Evolutionary conservation across 1,140 invertebrate species (phyloP).

Genomic region (Parapsyche elsis): DNA sequence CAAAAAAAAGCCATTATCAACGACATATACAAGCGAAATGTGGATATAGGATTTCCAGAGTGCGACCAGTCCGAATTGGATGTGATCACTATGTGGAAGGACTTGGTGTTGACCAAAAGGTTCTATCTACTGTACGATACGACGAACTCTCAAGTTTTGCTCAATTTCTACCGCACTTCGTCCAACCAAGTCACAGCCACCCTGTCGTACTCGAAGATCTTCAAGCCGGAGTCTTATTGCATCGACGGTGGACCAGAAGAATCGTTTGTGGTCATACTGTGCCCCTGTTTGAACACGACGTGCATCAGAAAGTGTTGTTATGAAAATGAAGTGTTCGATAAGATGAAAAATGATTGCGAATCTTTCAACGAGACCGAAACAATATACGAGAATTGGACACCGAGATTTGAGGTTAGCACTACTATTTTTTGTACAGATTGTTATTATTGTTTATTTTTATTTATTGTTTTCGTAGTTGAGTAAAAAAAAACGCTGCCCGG

Average conservation of each 20-base stretch:
- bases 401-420: constrained; percentile 45
- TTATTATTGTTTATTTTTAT: neutral
- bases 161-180: constrained; percentile 47
- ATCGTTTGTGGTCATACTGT: constrained; percentile 41
- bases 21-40: constrained; percentile 39
- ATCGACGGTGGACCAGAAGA: constrained; percentile 42
- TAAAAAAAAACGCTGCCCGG: constrained; percentile 6
- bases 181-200: constrained; percentile 45
- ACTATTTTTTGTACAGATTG: neutral
- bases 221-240: constrained; percentile 48
- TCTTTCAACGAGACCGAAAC: constrained; percentile 10
- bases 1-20: constrained; percentile 30
- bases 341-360: constrained; percentile 42
- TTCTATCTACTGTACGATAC: constrained; percentile 50
- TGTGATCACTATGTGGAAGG: constrained; percentile 39
- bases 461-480: neutral
- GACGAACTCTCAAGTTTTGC: constrained; percentile 38
- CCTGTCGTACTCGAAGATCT: constrained; percentile 39
- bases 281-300: constrained; percentile 46
- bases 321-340: constrained; percentile 47
- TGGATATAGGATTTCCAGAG: constrained; percentile 48
- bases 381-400: constrained; percentile 51
- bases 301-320: constrained; percentile 53
- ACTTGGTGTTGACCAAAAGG: constrained; percentile 35
- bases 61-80: constrained; percentile 45